Evolutionary conservation across 2,113 vertebrate genomes (phyloP).

Genomic region (Phrynosoma blainvillii): DNA sequence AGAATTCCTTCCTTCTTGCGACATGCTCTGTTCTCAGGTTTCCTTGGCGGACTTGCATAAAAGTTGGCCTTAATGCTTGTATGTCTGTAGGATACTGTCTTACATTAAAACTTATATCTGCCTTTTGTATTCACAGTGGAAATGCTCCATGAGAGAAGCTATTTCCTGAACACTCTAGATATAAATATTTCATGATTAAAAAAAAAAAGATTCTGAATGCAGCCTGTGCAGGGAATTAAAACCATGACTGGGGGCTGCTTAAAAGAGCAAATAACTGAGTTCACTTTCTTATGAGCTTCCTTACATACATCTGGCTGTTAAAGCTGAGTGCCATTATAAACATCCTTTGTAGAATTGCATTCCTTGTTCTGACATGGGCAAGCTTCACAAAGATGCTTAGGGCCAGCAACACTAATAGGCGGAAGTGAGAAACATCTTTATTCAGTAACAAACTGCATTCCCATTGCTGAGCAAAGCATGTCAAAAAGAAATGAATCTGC

Average conservation of each 20-base stretch:
- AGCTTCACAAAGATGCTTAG: fast-evolving
- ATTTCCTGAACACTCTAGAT: constrained; percentile 39
- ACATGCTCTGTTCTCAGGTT: constrained; percentile 33
- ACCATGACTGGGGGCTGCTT: constrained; percentile 4
- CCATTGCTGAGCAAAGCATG: background rate
- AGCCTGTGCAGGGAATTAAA: background rate
- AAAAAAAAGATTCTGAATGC: constrained; percentile 14
- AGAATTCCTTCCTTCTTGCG: constrained; percentile 25
- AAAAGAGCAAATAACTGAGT: constrained; percentile 1
- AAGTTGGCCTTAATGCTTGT: background rate
- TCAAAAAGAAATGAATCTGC: constrained; percentile 26
- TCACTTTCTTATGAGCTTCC: background rate
- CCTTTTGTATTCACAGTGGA: constrained; percentile 22
- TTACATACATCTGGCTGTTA: background rate
- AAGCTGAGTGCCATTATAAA: background rate
- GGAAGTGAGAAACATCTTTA: background rate
- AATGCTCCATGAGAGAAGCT: constrained; percentile 23
- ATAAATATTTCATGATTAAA: background rate
- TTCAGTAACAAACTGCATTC: background rate
- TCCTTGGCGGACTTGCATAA: constrained; percentile 21
- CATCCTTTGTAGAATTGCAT: background rate
- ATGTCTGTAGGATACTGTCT: constrained; percentile 16
- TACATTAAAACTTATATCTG: background rate
- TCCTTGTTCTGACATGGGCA: background rate
- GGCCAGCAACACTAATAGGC: background rate